Percentiles rank a stretch among this genome's conserved stretches.
These are phyloP conservation scores for Ascidia mentula DNA, from an alignment of 23 tunicate species.

Conservation along the genomic window DNA sequence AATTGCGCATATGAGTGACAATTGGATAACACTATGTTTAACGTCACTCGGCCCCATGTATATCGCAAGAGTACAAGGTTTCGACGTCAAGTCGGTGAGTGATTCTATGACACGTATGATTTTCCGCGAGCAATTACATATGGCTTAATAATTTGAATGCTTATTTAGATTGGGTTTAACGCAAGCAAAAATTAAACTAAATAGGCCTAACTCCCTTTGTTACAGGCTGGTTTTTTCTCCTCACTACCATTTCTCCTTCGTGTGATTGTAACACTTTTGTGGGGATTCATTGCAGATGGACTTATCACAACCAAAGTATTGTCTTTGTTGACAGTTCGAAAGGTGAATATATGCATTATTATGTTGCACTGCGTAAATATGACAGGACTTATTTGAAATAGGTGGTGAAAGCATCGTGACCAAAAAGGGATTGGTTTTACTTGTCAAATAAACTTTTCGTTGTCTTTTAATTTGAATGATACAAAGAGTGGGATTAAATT, in stretches of 20 bases:
- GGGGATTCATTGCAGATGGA: neutral
- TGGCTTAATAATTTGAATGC: no score
- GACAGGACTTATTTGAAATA: no score
- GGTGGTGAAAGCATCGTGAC: no score
- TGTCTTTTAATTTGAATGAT: no score
- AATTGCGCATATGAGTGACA: neutral
- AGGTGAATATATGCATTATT: no score
- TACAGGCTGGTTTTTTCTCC: neutral
- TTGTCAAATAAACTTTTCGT: no score
- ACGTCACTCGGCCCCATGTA: neutral
- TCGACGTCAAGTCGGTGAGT: neutral
- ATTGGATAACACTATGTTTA: neutral
- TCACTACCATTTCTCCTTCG: neutral
- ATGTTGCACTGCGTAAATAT: no score
- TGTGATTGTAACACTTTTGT: neutral
- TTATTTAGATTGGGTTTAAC: no score
- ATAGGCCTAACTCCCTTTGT: no score
- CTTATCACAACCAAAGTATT: neutral
- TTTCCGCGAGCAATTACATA: no score
- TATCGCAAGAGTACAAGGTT: neutral
- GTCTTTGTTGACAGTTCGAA: neutral
- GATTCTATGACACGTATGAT: neutral
- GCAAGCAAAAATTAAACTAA: no score
- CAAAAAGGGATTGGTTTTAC: no score
- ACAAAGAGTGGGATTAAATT: neutral